Evolutionary conservation across 2,113 vertebrate genomes (phyloP).

Genomic region (Macroglossus sobrinus): DNA sequence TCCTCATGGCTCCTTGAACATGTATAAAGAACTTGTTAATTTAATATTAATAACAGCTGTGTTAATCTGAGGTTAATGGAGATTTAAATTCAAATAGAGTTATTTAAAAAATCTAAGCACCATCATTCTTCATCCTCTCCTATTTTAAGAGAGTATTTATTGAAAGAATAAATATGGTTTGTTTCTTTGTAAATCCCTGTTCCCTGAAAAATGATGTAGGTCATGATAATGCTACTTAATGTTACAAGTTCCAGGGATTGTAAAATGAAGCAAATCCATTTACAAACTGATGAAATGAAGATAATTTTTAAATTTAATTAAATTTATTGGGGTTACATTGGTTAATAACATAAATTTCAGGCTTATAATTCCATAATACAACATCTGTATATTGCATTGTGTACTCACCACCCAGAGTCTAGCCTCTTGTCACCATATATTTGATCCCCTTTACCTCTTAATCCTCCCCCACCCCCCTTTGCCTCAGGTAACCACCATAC

Average conservation of each 20-base stretch:
- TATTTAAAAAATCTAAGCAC: background rate
- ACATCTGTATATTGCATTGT: background rate
- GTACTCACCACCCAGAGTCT: background rate
- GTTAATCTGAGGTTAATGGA: background rate
- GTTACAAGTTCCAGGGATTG: slow-evolving; percentile 66
- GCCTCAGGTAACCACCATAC: background rate
- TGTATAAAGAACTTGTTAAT: background rate
- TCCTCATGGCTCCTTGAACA: background rate
- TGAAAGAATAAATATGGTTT: background rate
- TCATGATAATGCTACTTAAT: slow-evolving; percentile 69
- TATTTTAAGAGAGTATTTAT: slow-evolving; percentile 20
- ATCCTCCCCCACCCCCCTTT: background rate
- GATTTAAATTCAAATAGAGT: slow-evolving; percentile 40
- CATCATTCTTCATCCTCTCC: background rate
- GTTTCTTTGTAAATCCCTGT: slow-evolving; percentile 49
- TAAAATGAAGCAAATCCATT: slow-evolving; percentile 72
- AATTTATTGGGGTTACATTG: background rate
- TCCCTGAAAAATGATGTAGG: slow-evolving; percentile 68
- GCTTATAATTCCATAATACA: background rate
- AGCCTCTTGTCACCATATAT: background rate
- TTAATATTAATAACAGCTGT: slow-evolving; percentile 4
- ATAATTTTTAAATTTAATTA: slow-evolving; percentile 44
- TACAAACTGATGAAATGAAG: slow-evolving; percentile 79
- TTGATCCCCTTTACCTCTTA: background rate
- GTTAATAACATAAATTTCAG: background rate